A percentile compares a stretch with the other conserved stretches of the same genome.
Conservation (phyloP, 2,888 invertebrate genomes). For the Tiphia femorata region DNA sequence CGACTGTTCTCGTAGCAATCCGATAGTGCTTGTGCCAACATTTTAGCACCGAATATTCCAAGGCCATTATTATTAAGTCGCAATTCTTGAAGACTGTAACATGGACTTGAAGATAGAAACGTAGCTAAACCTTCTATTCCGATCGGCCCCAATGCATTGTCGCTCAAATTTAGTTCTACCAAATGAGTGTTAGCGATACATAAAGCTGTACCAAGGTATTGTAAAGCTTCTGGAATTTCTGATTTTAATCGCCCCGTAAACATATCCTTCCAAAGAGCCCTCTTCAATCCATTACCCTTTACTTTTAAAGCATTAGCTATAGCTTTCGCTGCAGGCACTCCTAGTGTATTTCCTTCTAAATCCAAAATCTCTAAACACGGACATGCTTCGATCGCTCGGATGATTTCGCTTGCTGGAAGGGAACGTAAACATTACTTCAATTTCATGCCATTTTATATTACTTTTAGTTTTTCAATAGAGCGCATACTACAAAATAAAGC, state of each 20-base stretch:
- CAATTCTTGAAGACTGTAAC: slow-evolving; percentile 85
- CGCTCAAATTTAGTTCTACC: slow-evolving; percentile 90
- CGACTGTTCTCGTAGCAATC: slow-evolving; percentile 77
- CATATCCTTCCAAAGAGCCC: slow-evolving; percentile 94
- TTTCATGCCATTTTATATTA: too few species aligned
- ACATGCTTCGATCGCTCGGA: slow-evolving; percentile 81
- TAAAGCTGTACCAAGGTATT: slow-evolving; percentile 84
- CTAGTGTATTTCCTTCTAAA: slow-evolving; percentile 93
- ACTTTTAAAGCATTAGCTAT: slow-evolving; percentile 84
- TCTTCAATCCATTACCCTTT: slow-evolving; percentile 82
- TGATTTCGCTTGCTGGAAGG: slow-evolving; percentile 81
- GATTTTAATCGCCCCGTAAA: slow-evolving; percentile 95
- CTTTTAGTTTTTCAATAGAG: too few species aligned
- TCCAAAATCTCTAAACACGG: slow-evolving; percentile 80
- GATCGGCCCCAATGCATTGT: slow-evolving; percentile 97
- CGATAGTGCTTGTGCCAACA: slow-evolving; percentile 83
- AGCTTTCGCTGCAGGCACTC: slow-evolving; percentile 88
- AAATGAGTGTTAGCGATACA: slow-evolving; percentile 84
- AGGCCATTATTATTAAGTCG: slow-evolving; percentile 95
- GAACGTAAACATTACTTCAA: too few species aligned
- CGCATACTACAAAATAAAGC: too few species aligned
- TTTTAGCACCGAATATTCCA: slow-evolving; percentile 88
- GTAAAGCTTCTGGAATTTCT: slow-evolving; percentile 93
- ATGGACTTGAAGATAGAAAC: slow-evolving; percentile 85
- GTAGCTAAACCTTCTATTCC: slow-evolving; percentile 90